Evolutionary conservation across 2,113 vertebrate species (phyloP).

Genomic region (Melanotaenia duboulayi): DNA sequence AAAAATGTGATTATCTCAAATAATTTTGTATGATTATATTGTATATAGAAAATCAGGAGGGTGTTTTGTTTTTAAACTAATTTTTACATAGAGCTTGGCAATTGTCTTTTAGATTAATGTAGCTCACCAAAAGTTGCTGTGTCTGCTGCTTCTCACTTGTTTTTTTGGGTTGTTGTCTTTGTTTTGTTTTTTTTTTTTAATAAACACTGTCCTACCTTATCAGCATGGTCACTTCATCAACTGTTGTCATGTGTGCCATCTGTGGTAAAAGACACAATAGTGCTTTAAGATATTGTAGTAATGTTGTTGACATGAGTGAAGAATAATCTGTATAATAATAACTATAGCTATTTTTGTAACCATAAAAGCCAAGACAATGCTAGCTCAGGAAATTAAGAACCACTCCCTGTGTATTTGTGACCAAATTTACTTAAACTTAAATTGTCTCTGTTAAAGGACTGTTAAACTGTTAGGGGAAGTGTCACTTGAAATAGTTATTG

Average conservation of each 20-base stretch:
- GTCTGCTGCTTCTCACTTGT: not conserved
- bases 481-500: not conserved
- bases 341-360: not conserved
- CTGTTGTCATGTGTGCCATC: not conserved
- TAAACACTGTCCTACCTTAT: not conserved
- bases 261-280: constrained; percentile 1
- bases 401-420: not conserved
- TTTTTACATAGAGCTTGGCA: not conserved
- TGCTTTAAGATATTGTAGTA: constrained; percentile 10
- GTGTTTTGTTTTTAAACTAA: not conserved
- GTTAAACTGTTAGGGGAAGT: constrained; percentile 5
- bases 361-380: too few relatives aligned
- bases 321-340: constrained; percentile 4
- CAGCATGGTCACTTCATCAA: constrained; percentile 29
- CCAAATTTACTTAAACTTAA: too few relatives aligned
- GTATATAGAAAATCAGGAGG: not conserved
- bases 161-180: too few relatives aligned
- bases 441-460: too few relatives aligned
- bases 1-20: too few relatives aligned
- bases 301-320: constrained; percentile 2
- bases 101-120: not conserved
- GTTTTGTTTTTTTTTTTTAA: not conserved
- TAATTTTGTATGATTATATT: not conserved
- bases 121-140: not conserved
- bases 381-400: too few relatives aligned